Evolutionary conservation across 2,113 vertebrate genomes (phyloP), one percentile per base, ranked within the genome.

Genomic region (Clarias macrocephalus): DNA sequence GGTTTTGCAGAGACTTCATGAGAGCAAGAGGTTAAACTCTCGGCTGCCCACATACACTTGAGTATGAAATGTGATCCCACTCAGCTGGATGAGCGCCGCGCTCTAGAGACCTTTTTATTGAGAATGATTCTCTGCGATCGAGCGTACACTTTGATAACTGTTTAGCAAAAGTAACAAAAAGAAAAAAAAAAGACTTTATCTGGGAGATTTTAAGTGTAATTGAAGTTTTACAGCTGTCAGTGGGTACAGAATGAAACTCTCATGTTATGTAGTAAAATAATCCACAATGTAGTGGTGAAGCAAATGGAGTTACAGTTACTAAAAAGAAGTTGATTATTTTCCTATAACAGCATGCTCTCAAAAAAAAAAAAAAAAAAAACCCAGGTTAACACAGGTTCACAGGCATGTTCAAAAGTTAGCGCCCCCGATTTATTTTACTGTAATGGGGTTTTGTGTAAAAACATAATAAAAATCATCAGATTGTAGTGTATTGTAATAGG

Each of bases 61-160:
- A 91, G 82, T 70, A 15, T 88, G 42, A 83, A 89, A 77, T 79
- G 70, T 82, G 84, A 88, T 80, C 85, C 87, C 65, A 89, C 75
- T 21, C 25, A 63, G 65, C 48, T 11, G 62, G 68, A 66, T 72
- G 72, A 89, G 73, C 86, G 79, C 73, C 62, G 77, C 83, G 57
- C 73, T 85, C 80, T 25, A 37, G 57, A 83, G 79, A 72, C 57
- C 33, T 83, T 60, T 87, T 84, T 73, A 82, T 18, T 70, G 42
- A 75, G 70, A 72, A 37, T 23, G 75, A 75, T 63, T 77, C 79
- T 85, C 84, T 79, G 60, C 52, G 63, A 66, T 21, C 19, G 66
- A 76, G 37, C 30, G 57, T 33, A 77, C 30, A 54, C 83, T 62
- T 25, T 23, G 30, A 60, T 21, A 76, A 15, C 10, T 23, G 75